These are phyloP conservation scores for Cloeon dipterum DNA, from an alignment of 2,888 invertebrate genomes.

Conservation along the genomic window DNA sequence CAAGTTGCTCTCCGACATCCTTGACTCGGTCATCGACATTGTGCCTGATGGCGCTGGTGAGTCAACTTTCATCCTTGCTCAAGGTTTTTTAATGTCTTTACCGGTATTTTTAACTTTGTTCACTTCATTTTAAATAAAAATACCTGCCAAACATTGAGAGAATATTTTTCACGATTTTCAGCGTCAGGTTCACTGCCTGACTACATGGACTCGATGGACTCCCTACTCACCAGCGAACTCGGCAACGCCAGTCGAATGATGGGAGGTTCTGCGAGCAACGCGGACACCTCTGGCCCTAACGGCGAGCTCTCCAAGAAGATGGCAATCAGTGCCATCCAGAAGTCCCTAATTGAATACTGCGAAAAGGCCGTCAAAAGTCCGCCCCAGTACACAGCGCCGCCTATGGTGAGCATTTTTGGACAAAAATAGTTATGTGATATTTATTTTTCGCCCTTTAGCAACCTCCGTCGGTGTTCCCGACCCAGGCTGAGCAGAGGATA, in stretches of 20 bases:
- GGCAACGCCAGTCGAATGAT: neutral
- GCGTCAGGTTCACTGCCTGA: neutral
- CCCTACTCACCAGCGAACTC: neutral
- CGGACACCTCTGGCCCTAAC: neutral
- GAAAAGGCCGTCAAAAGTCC: conserved; percentile 44
- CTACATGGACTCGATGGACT: neutral
- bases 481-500: conserved; percentile 1
- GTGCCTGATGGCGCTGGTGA: conserved; percentile 47
- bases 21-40: conserved; percentile 67
- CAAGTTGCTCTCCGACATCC: conserved; percentile 40
- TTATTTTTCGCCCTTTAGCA: neutral
- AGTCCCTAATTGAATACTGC: conserved; percentile 72
- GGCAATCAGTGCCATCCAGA: conserved; percentile 75
- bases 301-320: conserved; percentile 40
- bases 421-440: neutral
- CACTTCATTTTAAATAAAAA: too few species aligned
- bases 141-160: too few species aligned
- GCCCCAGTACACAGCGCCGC: conserved; percentile 31
- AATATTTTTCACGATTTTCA: too few species aligned
- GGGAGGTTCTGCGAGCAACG: neutral
- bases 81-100: too few species aligned
- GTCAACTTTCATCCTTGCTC: too few species aligned
- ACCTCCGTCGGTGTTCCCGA: neutral
- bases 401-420: conserved; percentile 13
- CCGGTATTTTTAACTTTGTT: too few species aligned